Percentiles rank a stretch among this genome's conserved stretches.
These are phyloP conservation scores for Agrotis clavis DNA, from an alignment of 2,888 invertebrate genomes.

Conservation along the genomic window DNA sequence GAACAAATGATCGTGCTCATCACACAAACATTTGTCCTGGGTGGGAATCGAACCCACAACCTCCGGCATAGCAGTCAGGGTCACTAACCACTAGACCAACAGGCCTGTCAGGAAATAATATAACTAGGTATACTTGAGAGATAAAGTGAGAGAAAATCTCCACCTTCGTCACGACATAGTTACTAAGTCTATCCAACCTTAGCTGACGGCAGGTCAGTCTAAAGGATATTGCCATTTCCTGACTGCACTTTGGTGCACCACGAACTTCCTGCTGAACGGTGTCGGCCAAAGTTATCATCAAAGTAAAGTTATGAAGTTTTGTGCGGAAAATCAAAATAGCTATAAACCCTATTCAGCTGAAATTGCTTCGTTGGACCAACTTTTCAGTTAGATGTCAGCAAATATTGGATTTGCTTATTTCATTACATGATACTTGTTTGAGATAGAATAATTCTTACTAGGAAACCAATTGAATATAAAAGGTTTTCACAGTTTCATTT, in stretches of 20 bases:
- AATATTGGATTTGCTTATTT: background rate
- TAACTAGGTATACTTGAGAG: background rate
- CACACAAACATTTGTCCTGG: no score
- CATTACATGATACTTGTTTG: background rate
- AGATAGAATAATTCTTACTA: no score
- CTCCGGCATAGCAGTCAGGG: no score
- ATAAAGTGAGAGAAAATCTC: background rate
- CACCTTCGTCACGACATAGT: background rate
- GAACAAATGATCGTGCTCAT: no score
- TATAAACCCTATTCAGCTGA: background rate
- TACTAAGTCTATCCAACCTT: background rate
- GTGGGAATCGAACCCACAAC: no score
- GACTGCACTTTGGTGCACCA: conserved; percentile 25
- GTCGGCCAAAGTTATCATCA: conserved; percentile 35
- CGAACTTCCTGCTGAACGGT: conserved; percentile 35
- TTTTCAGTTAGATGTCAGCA: background rate
- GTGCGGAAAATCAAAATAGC: conserved; percentile 31
- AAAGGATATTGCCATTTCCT: conserved; percentile 40
- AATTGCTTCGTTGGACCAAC: conserved; percentile 2
- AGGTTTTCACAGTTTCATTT: no score
- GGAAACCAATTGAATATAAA: no score
- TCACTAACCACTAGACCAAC: no score
- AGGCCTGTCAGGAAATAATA: no score
- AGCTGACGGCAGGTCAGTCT: conserved; percentile 2
- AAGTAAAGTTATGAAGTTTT: conserved; percentile 49